phyloP scores from a whole-genome alignment of 1,140 invertebrate species.

The Drosophila rufa region DNA sequence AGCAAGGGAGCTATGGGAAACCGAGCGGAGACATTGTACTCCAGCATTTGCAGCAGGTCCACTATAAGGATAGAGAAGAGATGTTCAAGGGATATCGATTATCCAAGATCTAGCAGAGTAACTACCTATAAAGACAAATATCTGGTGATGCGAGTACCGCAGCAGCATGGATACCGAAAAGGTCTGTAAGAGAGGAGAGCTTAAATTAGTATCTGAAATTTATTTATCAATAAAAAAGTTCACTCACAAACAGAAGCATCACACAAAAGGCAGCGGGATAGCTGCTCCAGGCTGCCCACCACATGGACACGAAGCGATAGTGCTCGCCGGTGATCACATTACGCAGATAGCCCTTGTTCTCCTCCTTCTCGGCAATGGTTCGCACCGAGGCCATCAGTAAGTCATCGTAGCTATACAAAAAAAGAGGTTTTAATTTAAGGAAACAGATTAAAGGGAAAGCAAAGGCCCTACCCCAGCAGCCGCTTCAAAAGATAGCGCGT shows the following conservation, averaged over 20 bases:
- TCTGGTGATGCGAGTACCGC: slow-evolving; percentile 99
- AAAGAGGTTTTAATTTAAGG: not conserved
- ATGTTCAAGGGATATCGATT: not conserved
- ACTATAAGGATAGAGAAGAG: slow-evolving; percentile 87
- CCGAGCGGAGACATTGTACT: slow-evolving; percentile 96
- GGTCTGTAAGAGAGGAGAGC: slow-evolving; percentile 89
- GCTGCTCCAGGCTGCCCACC: slow-evolving; percentile 97
- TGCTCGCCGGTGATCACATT: slow-evolving; percentile 99
- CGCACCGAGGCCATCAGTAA: slow-evolving; percentile 98
- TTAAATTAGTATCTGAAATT: not conserved
- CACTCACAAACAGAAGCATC: slow-evolving; percentile 99
- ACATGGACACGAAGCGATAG: slow-evolving; percentile 98
- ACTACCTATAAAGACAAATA: slow-evolving; percentile 98
- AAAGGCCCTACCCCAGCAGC: slow-evolving; percentile 90
- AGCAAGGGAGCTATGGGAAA: slow-evolving; percentile 98
- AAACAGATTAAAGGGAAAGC: not conserved
- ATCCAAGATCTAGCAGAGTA: slow-evolving; percentile 71
- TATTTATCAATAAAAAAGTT: not conserved
- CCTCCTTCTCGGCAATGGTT: slow-evolving; percentile 96
- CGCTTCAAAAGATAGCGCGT: slow-evolving; percentile 95
- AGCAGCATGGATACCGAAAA: slow-evolving; percentile 99
- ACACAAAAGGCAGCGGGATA: slow-evolving; percentile 98
- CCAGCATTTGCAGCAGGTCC: slow-evolving; percentile 98
- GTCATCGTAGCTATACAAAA: slow-evolving; percentile 92
- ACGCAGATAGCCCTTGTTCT: slow-evolving; percentile 97